phyloP scores from a whole-genome alignment of 2,797 vertebrate genomes.

The Sciurus carolinensis region DNA sequence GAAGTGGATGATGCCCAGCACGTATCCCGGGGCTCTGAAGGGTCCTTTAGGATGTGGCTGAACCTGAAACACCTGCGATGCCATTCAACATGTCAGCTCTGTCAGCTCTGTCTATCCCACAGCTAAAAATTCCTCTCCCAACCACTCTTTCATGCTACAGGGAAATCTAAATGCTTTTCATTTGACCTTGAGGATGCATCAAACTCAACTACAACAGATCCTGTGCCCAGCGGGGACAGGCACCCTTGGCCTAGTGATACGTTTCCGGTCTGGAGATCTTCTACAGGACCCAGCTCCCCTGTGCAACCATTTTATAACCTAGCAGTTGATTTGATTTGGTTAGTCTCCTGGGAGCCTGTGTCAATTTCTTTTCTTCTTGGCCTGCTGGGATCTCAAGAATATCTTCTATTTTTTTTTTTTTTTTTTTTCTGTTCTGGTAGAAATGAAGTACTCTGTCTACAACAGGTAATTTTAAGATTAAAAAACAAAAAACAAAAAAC shows the following conservation, averaged over 20 bases:
- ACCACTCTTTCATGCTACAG: fast-evolving
- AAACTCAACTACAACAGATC: neutral
- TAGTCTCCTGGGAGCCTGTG: neutral
- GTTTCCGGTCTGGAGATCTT: neutral
- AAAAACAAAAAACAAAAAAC: neutral
- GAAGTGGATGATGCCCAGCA: neutral
- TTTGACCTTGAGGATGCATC: neutral
- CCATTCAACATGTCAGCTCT: neutral
- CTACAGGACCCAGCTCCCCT: neutral
- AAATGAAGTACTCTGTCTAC: neutral
- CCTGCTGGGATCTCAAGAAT: neutral
- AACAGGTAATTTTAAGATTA: neutral
- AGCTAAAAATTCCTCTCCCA: fast-evolving
- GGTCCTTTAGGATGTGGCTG: neutral
- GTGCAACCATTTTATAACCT: neutral
- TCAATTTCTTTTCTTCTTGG: neutral
- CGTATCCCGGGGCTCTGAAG: neutral
- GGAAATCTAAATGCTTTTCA: slow-evolving; percentile 13
- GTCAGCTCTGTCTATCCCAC: neutral
- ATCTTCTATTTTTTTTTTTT: neutral
- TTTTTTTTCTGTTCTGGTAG: neutral
- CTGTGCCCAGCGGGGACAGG: fast-evolving
- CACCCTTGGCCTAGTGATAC: neutral
- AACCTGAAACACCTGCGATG: fast-evolving
- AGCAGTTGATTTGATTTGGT: neutral